Evolutionary conservation across 1,140 invertebrate genomes (phyloP).

Genomic region (Tetragnatha versicolor): DNA sequence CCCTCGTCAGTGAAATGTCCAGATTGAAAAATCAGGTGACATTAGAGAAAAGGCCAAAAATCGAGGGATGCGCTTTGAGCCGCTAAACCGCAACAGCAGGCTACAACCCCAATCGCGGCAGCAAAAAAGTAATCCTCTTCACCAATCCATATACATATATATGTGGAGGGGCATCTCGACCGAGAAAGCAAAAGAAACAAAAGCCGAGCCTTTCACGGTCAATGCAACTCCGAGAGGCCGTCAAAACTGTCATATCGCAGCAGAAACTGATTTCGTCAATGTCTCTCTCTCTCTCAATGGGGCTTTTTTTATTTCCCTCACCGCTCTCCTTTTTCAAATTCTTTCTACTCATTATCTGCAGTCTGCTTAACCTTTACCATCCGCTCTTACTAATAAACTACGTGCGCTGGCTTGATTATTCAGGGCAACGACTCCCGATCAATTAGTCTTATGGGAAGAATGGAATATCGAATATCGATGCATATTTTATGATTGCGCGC

Average conservation of each 20-base stretch:
- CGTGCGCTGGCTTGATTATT: neutral
- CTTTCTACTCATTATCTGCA: constrained; percentile 14
- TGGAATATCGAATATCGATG: neutral
- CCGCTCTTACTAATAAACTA: constrained; percentile 5
- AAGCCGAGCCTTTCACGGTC: constrained; percentile 36
- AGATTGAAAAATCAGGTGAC: too few species aligned
- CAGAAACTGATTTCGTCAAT: constrained; percentile 41
- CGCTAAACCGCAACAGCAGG: too few species aligned
- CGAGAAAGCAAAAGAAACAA: too few species aligned
- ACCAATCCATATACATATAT: too few species aligned
- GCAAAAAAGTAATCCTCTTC: too few species aligned
- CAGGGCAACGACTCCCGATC: neutral
- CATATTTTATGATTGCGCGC: too few species aligned
- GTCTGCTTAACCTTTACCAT: neutral
- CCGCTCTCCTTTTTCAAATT: neutral
- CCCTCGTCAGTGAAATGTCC: too few species aligned
- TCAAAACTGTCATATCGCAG: constrained; percentile 40
- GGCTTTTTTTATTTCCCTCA: neutral
- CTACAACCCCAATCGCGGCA: too few species aligned
- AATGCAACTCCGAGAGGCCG: neutral
- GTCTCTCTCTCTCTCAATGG: too few species aligned
- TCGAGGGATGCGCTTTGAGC: too few species aligned
- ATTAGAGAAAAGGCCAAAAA: too few species aligned
- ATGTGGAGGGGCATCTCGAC: too few species aligned
- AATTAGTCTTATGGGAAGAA: neutral